phyloP scores from a whole-genome alignment of 1,140 invertebrate species.

The Ylistrum balloti region DNA sequence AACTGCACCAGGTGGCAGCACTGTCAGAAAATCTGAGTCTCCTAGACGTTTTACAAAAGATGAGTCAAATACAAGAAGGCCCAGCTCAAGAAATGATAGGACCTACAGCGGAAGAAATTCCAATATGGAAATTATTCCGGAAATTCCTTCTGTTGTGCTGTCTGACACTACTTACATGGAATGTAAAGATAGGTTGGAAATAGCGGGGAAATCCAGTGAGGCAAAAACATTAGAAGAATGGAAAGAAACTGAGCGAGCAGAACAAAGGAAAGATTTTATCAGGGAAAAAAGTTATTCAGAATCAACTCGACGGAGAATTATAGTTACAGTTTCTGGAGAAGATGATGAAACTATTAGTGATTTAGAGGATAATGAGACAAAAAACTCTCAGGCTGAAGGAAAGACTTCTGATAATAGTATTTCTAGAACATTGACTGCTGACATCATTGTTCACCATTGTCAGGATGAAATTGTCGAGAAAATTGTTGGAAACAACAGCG shows the following conservation, averaged over 20 bases:
- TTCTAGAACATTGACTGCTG: slow-evolving; percentile 36
- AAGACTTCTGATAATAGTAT: not conserved
- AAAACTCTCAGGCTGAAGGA: not conserved
- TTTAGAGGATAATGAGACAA: slow-evolving; percentile 36
- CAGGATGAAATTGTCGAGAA: not conserved
- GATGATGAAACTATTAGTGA: slow-evolving; percentile 50
- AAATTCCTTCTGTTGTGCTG: slow-evolving; percentile 41
- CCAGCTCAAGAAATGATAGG: not conserved
- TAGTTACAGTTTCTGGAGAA: not conserved
- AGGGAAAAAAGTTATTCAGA: not conserved
- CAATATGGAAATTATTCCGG: slow-evolving; percentile 56
- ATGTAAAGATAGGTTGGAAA: not conserved
- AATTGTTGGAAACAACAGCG: not conserved
- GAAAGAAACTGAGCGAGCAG: not conserved
- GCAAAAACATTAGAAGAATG: not conserved
- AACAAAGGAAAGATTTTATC: not conserved
- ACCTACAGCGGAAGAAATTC: slow-evolving; percentile 8
- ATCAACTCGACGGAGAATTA: not conserved
- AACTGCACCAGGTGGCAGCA: not conserved
- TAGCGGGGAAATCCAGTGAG: not conserved
- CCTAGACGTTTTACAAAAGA: slow-evolving; percentile 42
- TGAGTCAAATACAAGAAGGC: not conserved
- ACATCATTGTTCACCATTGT: not conserved
- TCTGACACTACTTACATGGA: not conserved
- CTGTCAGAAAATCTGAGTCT: not conserved